These are phyloP conservation scores for Bubo scandiacus DNA, from an alignment of 2,113 vertebrate genomes.

Conservation along the genomic window DNA sequence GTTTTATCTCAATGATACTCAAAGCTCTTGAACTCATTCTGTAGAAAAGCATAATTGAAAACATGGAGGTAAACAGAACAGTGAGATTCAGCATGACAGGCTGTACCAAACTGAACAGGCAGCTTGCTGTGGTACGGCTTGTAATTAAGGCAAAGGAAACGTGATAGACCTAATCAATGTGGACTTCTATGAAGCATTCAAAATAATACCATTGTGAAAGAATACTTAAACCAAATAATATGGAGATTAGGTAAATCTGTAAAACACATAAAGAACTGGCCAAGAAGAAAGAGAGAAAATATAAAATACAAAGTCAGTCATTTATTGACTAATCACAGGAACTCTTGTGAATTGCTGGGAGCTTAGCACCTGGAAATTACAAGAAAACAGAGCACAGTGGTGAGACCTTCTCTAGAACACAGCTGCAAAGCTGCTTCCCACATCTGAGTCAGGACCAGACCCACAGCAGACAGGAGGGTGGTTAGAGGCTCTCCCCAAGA, in stretches of 20 bases:
- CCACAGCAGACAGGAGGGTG: not conserved
- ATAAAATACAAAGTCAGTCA: not conserved
- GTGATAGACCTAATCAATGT: rapidly evolving
- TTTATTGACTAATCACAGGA: not conserved
- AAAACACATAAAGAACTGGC: rapidly evolving
- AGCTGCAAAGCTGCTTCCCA: not conserved
- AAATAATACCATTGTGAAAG: not conserved
- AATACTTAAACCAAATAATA: not conserved
- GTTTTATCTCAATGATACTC: not conserved
- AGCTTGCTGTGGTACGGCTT: not conserved
- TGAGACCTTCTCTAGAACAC: not conserved
- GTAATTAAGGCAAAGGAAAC: not conserved
- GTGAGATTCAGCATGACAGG: not conserved
- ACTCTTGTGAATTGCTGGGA: not conserved
- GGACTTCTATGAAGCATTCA: not conserved
- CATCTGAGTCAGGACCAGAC: not conserved
- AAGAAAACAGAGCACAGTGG: not conserved
- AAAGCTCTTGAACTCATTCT: not conserved
- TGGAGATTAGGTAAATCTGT: not conserved
- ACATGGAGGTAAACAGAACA: not conserved
- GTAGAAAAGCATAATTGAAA: rapidly evolving
- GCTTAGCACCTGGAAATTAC: not conserved
- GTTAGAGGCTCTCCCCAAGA: not conserved
- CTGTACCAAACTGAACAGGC: no score
- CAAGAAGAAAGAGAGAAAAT: not conserved